Evolutionary conservation across 2,797 vertebrate species (phyloP), one percentile per base, ranked within the genome.

Genomic region (Salmo trutta): DNA sequence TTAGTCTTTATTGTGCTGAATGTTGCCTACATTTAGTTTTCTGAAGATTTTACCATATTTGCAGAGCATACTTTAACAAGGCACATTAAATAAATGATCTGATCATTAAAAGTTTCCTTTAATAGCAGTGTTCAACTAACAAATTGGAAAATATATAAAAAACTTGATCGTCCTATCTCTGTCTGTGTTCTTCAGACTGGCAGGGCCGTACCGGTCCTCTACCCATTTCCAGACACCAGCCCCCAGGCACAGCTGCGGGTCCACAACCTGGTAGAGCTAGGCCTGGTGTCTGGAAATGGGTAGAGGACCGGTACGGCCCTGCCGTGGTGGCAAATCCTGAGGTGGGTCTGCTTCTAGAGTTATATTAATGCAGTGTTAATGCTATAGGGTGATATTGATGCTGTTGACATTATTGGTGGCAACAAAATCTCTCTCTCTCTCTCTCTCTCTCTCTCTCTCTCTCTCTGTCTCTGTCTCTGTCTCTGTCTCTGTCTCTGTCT

Each of bases 291-390:
- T 24, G 97, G 98, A 17, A 96, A 85, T 91, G 86, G 67, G 98
- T 97, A 0, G 98, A 98, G 84, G 98, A 99, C 86, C 99, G 98
- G 98, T 99, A 99, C 0, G 97, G 98, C 36, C 98, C 98, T 7
- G 96, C 96, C 5, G 94, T 98, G 67, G 96, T 98, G 15, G 97
- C 98, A 29, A 90, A 97, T 99, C 81, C 88, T 99, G 78, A 97
- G 96, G 98, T 99, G 94, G 88, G 92, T 86, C 54, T 53, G 51
- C 33, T 24, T 3, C 68, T 17, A 7, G 10, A 19, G 62, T 65
- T 27, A 65, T 27, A 24, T 27, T 12, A 27, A 54, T 16, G 16
- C 16, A 4, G 14, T 54, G 16, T 3, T 4, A 54, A 16, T 33
- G 31, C 31, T 29, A 29, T 29, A 29, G 29, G 29, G 29, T 29